Base-by-base conservation (phyloP, 2,888 invertebrate genomes). In the Oscheius sp. region DNA sequence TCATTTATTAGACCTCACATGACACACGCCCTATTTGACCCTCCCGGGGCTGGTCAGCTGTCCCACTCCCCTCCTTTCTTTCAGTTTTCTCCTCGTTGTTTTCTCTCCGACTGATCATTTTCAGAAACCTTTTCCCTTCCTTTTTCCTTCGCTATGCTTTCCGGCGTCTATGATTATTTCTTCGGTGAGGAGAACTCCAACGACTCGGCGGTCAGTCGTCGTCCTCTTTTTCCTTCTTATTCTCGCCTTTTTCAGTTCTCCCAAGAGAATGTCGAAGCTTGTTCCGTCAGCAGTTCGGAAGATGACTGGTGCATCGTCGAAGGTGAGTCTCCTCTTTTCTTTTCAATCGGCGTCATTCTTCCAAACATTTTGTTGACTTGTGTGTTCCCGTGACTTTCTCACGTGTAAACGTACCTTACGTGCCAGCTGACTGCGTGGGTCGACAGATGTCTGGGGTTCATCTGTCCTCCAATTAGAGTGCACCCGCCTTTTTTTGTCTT, bases 111-210 rank as follows among this genome's bases (percentile, higher is more conserved):
- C 23, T 35, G 58, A n/a, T 41, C 45, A 43, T 56, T 35, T 69
- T 18, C 73, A 59, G 35, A 35, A 35, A 3, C 35, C 35, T 35
- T 68, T 9, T 9, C 66, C 46, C 45, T 23, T 43, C 45, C 29
- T 68, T 13, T 55, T 45, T 66, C 45, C 43, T 27, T 43, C 21
- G 55, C 35, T 68, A 74, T 74, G 74, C 74, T 74, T 43, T 43
- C 71, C 71, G 71, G 71, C 43, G 35, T 74, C 66, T 74, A 74
- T 64, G 74, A 49, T 43, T 74, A 74, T 41, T 52, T 74, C 53
- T 74, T 74, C 70, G 74, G 74, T 13, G 64, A 52, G 16, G 74
- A 74, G 41, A 69, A 74, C 70, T 74, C 74, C 23, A 74, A 71
- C 49, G 71, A 74, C 46, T 71, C 74, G 21, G 21, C 46, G 41